A percentile compares a stretch with the other conserved stretches of the same genome.
Conservation (phyloP, 2,113 vertebrate species). For the Myodes glareolus region DNA sequence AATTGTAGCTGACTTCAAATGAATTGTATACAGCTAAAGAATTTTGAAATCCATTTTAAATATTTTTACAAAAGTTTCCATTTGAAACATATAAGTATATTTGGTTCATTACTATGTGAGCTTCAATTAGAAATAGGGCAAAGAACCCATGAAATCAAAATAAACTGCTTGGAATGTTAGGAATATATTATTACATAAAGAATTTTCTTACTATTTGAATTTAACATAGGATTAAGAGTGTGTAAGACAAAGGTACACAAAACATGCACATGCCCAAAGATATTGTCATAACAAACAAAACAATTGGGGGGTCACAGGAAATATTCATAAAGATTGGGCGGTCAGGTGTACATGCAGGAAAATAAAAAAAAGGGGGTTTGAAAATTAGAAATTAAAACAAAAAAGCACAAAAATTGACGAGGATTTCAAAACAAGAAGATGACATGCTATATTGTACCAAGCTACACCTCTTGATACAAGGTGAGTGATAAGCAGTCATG, state of each 20-base stretch:
- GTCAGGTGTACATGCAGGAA: not conserved
- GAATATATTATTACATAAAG: not conserved
- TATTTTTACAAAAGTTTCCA: not conserved
- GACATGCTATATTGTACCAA: not conserved
- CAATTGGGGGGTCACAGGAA: not conserved
- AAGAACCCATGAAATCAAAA: not conserved
- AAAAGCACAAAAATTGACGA: not conserved
- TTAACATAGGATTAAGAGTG: not conserved
- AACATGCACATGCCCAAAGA: not conserved
- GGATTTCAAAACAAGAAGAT: constrained; percentile 23
- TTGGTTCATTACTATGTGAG: not conserved
- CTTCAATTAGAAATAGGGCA: not conserved
- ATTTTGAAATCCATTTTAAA: constrained; percentile 12
- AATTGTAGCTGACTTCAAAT: constrained; percentile 24
- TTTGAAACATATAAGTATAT: not conserved
- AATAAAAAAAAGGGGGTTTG: not conserved
- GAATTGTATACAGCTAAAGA: not conserved
- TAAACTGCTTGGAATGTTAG: not conserved
- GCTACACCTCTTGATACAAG: not conserved
- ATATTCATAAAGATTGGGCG: not conserved
- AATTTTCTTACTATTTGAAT: not conserved
- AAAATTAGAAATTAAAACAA: not conserved
- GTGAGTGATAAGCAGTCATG: not conserved
- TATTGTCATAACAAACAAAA: not conserved
- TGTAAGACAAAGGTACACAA: not conserved